A percentile compares a stretch with the other conserved stretches of the same genome.
phyloP scores from a whole-genome alignment of 2,888 invertebrate species.

The Auanema freiburgensis region DNA sequence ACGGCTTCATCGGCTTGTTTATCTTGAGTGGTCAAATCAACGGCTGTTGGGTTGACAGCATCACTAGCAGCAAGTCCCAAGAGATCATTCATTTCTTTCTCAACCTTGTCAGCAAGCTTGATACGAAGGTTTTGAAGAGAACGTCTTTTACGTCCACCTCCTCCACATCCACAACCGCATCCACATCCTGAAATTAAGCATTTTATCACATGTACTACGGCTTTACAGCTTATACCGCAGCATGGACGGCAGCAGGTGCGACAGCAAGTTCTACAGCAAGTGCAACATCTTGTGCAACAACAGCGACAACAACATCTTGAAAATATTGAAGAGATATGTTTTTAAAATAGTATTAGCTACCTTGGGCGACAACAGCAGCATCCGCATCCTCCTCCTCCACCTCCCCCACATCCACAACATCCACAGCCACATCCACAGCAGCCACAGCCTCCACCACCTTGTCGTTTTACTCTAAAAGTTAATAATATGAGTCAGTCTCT shows the following conservation, averaged over 20 bases:
- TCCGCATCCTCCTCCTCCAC: no score
- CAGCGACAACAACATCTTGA: constrained; percentile 2
- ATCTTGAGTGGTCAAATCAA: no score
- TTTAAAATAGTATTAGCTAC: neutral
- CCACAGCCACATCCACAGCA: no score
- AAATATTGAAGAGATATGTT: neutral
- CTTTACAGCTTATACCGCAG: neutral
- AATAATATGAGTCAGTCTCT: no score
- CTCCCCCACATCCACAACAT: no score
- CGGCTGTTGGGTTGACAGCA: no score
- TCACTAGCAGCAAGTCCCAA: no score
- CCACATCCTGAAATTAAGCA: neutral
- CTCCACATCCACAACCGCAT: constrained; percentile 5
- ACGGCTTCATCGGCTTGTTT: no score
- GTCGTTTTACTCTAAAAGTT: no score
- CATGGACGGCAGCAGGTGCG: constrained; percentile 1
- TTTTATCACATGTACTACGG: neutral
- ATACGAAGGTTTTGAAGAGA: neutral
- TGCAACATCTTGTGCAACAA: constrained; percentile 1
- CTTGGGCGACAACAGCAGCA: neutral
- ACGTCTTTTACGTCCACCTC: constrained; percentile 4
- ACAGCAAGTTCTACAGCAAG: constrained; percentile 2
- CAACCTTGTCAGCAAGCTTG: neutral
- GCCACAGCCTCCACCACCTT: no score
- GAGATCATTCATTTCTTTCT: neutral